Evolutionary conservation across 2,797 vertebrate species (phyloP).

Genomic region (Sibirionetta formosa): DNA sequence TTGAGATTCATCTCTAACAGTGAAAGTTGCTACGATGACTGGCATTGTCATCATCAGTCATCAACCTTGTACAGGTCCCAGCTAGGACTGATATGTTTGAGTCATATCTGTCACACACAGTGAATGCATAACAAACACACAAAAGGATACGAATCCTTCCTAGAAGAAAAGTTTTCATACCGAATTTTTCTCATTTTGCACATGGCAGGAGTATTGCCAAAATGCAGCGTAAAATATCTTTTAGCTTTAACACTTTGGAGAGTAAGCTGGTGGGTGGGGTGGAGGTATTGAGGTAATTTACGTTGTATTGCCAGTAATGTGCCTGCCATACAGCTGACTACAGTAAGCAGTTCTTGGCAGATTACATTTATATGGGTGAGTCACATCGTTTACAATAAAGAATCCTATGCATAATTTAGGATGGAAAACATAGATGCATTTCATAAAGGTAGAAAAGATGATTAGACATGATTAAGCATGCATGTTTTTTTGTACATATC

Average conservation of each 20-base stretch:
- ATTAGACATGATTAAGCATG: slow-evolving; percentile 38
- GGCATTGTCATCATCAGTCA: not conserved
- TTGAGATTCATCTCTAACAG: not conserved
- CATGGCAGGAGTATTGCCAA: not conserved
- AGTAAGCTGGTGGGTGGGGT: not conserved
- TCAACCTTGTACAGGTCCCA: not conserved
- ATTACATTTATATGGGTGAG: not conserved
- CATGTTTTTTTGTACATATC: not conserved
- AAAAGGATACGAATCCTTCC: not conserved
- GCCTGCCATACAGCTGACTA: not conserved
- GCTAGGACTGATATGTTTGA: not conserved
- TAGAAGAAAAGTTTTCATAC: not conserved
- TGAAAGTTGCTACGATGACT: not conserved
- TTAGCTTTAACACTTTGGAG: not conserved
- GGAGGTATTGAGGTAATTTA: slow-evolving; percentile 20
- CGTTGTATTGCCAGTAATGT: not conserved
- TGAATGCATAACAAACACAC: not conserved
- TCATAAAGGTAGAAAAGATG: slow-evolving; percentile 27
- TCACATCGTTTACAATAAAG: slow-evolving; percentile 21
- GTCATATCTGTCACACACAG: not conserved
- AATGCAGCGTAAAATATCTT: not conserved
- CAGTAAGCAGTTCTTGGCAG: slow-evolving; percentile 38
- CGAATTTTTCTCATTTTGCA: not conserved
- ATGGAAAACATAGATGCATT: slow-evolving; percentile 32
- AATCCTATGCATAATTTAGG: slow-evolving; percentile 1